Base-by-base conservation (phyloP, 2,888 invertebrate genomes). In the Corbicula japonica region DNA sequence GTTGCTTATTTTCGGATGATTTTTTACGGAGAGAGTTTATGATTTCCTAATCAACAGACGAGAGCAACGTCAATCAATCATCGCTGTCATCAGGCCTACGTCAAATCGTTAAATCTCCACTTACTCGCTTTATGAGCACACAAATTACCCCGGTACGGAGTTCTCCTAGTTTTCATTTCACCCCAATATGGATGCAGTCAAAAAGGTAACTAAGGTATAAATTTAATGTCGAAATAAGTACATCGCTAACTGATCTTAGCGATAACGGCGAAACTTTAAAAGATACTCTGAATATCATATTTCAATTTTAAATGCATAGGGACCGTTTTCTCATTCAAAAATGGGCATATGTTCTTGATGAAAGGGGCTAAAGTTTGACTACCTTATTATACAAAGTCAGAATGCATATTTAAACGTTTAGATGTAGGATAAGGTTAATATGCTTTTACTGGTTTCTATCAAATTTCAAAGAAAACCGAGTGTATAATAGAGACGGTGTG, bases 141-240 rank as follows among this genome's bases (percentile, higher is more conserved):
- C 28, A 66, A 66, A 66, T 66, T 66, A 66, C 66, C 54, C 66
- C 41, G 66, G 66, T 66, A 66, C 66, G 28, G 41, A 30, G 8
- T 66, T 52, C 38, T 66, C 28, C n/a, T 35, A 28, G 54, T 21
- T 54, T 54, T 54, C 54, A 66, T 66, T 66, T 26, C 38, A n/a
- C n/a, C n/a, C 26, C 52, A 41, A 41, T 52, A 50, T 54, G 52
- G 66, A 66, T 54, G 66, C 52, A 62, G 48, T n/a, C 28, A 30
- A 18, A 62, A 30, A 35, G 66, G 66, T 66, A 66, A 23, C 41
- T 28, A 26, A 35, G 41, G 54, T 54, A 38, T 66, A 54, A 66
- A 66, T 54, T 68, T 75, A 68, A 75, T 75, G 68, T 68, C 61
- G 54, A 68, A 68, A 75, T 75, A 62, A 75, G 52, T 54, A 61